These are phyloP conservation scores for Cephonodes hylas DNA, from an alignment of 2,888 invertebrate species.

Conservation along the genomic window DNA sequence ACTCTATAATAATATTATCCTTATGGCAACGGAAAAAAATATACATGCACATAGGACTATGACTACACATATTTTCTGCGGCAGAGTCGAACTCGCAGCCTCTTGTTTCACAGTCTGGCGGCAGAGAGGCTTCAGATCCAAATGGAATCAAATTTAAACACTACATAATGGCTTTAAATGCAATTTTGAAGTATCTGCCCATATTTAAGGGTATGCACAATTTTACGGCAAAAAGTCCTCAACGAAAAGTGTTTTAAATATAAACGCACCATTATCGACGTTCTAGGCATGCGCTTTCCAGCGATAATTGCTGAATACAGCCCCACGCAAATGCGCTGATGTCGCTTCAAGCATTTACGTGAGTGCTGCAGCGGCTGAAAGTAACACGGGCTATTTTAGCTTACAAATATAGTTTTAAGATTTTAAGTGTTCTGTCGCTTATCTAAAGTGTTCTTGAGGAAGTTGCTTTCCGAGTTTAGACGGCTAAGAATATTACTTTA, in stretches of 20 bases:
- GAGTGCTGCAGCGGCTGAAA: slow-evolving; percentile 14
- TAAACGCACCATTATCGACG: neutral
- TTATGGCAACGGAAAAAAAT: no score
- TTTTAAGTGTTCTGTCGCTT: neutral
- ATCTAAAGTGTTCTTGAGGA: neutral
- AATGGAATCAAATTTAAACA: no score
- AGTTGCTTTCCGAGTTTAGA: neutral
- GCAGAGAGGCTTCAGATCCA: no score
- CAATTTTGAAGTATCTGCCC: no score
- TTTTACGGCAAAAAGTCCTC: neutral
- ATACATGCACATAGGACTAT: no score
- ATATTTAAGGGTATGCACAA: neutral
- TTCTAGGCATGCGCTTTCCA: slow-evolving; percentile 2
- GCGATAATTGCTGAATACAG: neutral
- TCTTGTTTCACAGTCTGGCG: no score
- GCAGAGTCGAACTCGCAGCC: no score
- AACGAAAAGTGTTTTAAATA: neutral
- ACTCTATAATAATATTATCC: no score
- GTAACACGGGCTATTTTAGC: slow-evolving; percentile 7
- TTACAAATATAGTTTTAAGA: neutral
- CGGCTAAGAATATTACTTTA: no score
- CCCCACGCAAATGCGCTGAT: neutral
- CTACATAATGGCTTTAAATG: no score
- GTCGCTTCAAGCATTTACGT: neutral
- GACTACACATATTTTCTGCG: no score